These are phyloP conservation scores for Eidolon dupreanum DNA, from an alignment of 2,797 vertebrate genomes.

Conservation along the genomic window DNA sequence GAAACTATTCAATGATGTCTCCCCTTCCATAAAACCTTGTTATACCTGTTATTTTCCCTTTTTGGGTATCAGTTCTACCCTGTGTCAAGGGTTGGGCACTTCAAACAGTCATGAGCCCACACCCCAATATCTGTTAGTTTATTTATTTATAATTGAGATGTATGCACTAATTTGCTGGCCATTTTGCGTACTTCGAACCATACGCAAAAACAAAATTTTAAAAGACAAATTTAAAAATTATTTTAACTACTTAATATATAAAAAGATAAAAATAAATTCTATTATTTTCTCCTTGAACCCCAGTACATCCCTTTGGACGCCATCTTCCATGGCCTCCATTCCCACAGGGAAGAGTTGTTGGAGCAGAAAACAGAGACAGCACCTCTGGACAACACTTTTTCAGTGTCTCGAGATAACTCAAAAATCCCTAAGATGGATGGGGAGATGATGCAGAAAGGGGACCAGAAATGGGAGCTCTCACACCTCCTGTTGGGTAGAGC, in stretches of 20 bases:
- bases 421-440: neutral
- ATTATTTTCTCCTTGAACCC: neutral
- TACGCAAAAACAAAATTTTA: neutral
- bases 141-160: neutral
- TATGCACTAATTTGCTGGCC: neutral
- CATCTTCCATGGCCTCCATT: rapidly evolving
- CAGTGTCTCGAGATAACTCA: neutral
- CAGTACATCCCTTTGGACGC: neutral
- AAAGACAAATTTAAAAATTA: neutral
- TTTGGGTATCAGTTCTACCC: neutral
- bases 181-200: neutral
- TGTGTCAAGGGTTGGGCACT: neutral
- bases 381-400: neutral
- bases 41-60: neutral
- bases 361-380: neutral
- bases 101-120: neutral
- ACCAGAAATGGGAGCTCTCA: no score
- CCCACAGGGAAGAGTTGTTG: neutral
- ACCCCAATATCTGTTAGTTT: neutral
- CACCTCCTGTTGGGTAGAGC: no score
- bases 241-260: neutral
- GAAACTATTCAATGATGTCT: neutral
- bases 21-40: neutral
- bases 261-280: neutral
- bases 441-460: neutral